Conservation (phyloP, 2,888 invertebrate species). For the Phaedon cochleariae region DNA sequence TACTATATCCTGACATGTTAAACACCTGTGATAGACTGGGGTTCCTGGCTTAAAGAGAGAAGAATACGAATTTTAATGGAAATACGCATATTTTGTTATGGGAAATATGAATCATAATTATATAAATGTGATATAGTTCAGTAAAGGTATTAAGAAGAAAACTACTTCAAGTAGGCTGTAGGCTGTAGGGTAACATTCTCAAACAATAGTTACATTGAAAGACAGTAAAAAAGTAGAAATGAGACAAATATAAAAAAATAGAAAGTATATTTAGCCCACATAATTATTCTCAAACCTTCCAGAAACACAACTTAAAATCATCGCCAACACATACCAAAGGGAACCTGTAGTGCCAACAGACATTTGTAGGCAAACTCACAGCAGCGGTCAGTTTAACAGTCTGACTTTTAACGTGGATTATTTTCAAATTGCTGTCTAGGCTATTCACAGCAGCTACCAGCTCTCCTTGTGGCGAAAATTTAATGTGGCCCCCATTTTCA, state of each 20-base stretch:
- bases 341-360: conserved; percentile 71
- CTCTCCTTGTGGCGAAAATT: conserved; percentile 71
- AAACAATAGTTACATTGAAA: background rate
- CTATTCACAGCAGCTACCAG: conserved; percentile 73
- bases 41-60: no score
- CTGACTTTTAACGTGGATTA: conserved; percentile 68
- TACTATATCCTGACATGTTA: no score
- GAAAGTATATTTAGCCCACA: background rate
- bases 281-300: conserved; percentile 60
- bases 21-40: no score
- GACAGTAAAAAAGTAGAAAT: no score
- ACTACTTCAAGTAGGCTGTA: no score
- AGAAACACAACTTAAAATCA: conserved; percentile 69
- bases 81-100: no score
- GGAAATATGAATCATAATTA: no score
- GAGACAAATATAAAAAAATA: no score
- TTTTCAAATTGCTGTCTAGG: conserved; percentile 72
- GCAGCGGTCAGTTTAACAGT: conserved; percentile 66
- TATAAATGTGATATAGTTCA: no score
- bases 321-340: conserved; percentile 70
- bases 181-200: no score
- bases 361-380: conserved; percentile 67
- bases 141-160: no score
- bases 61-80: no score
- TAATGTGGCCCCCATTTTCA: conserved; percentile 70